Evolutionary conservation across 2,113 vertebrate species (phyloP), one percentile per base, ranked within the genome.

Genomic region (Speoplatyrhinus poulsoni): DNA sequence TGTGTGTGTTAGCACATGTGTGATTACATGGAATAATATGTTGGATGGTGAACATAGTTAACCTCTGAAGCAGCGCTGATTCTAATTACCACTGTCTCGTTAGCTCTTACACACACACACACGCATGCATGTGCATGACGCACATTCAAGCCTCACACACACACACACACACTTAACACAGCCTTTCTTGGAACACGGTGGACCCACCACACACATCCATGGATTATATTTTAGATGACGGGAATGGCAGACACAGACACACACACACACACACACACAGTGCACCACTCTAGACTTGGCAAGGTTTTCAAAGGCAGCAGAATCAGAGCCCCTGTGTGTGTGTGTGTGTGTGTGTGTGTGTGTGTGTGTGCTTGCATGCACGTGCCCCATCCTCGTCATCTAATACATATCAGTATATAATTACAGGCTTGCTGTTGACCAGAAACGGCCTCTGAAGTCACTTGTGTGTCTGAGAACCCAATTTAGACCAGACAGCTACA

Each of bases 31-130:
- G 62, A 84, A 33, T 78, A 79, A 80, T 88, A 74, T 74, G 76
- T 85, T 70, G 46, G 65, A 84, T 79, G 71, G 71, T 59, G 50
- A 84, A 85, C 79, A 75, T 52, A 62, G 76, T 72, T 73, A 12
- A 41, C 58, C 69, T 82, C 80, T 77, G 82, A 82, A 69, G 60
- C 55, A 65, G 69, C 46, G 87, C 89, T 90, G 86, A 90, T 86
- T 89, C 88, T 84, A 89, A 91, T 92, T 92, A 91, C 72, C 75
- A 64, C 82, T 11, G 74, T 86, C 67, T 89, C 71, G 70, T 92
- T 89, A 91, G 82, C 60, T 47, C n/a, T 15, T 17, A 62, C 33
- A 16, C 36, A 61, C 41, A n/a, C 60, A 47, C 36, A 61, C 36
- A 16, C 36, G 46, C 32, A 60, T 32, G 36, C 58, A 60, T 6